Conservation (phyloP, 2,888 invertebrate species). For the Tinea semifulvella region DNA sequence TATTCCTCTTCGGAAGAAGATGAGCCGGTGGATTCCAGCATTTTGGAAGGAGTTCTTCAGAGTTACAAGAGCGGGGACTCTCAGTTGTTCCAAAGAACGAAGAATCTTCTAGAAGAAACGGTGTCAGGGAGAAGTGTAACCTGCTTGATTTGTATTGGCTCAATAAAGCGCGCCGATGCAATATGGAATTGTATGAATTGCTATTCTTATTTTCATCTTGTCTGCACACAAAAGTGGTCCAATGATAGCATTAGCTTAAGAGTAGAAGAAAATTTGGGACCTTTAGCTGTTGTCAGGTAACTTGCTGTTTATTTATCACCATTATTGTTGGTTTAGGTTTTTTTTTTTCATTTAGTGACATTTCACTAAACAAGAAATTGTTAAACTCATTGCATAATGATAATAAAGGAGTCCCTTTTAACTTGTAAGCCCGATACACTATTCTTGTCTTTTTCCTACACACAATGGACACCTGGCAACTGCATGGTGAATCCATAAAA, state of each 20-base stretch:
- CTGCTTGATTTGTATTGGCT: conserved; percentile 91
- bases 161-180: conserved; percentile 81
- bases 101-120: conserved; percentile 79
- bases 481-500: too few species aligned
- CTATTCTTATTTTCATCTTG: conserved; percentile 84
- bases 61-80: conserved; percentile 53
- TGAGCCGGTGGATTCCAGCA: conserved; percentile 44
- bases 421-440: too few species aligned
- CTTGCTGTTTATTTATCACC: too few species aligned
- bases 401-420: too few species aligned
- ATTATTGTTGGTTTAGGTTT: too few species aligned
- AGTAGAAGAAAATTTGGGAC: conserved; percentile 59
- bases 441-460: too few species aligned
- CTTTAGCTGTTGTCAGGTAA: conserved; percentile 20
- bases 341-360: too few species aligned
- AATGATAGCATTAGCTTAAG: conserved; percentile 82
- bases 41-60: conserved; percentile 48
- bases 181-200: conserved; percentile 91
- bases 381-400: too few species aligned
- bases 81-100: conserved; percentile 64
- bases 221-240: conserved; percentile 92
- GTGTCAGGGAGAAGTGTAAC: conserved; percentile 82
- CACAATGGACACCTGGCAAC: too few species aligned
- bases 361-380: too few species aligned
- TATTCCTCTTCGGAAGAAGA: conserved; percentile 58